Base-by-base conservation (phyloP, 2,113 vertebrate genomes). In the Gobiocypris rarus region DNA sequence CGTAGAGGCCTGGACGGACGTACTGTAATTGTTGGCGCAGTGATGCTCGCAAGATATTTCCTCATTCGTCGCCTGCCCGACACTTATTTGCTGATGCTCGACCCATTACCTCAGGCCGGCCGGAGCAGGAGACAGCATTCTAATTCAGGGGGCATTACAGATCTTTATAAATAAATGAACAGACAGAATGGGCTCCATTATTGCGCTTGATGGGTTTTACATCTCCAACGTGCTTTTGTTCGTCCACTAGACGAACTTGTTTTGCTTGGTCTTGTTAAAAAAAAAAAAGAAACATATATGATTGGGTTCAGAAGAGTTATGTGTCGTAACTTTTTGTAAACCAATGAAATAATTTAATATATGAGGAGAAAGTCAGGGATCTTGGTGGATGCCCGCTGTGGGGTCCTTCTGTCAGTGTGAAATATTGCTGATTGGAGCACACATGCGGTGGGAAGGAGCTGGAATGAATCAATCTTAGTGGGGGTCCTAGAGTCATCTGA, bases 401-500 rank as follows among this genome's bases (percentile, higher is more conserved):
- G 84, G 89, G 92, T 90, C 93, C 93, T 93, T 94, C 93, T 94
- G 94, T 93, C 92, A 88, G 88, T 89, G 92, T 93, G 93, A 94
- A 95, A 93, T 93, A 93, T 92, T 88, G 92, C 92, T 92, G 92
- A 93, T 93, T 91, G 91, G 85, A 79, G 88, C 90, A 91, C 91
- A 92, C 91, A 91, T 93, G 89, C 90, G 91, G 89, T 86, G 81
- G 90, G 88, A 90, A 89, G 90, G 89, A 89, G 90, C 87, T 90
- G 89, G 88, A 91, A 92, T 93, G 92, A 94, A 92, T 92, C 91
- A 89, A 90, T 90, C 92, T 89, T 90, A 84, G 91, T 87, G 86
- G 91, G 90, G 88, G 90, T 93, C 92, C 91, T 87, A 90, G 86
- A 91, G 91, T 91, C 91, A 93, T 92, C 90, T 88, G 90, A 90